Base-by-base conservation (phyloP, 1,140 invertebrate genomes). In the Drosophila pachea region DNA sequence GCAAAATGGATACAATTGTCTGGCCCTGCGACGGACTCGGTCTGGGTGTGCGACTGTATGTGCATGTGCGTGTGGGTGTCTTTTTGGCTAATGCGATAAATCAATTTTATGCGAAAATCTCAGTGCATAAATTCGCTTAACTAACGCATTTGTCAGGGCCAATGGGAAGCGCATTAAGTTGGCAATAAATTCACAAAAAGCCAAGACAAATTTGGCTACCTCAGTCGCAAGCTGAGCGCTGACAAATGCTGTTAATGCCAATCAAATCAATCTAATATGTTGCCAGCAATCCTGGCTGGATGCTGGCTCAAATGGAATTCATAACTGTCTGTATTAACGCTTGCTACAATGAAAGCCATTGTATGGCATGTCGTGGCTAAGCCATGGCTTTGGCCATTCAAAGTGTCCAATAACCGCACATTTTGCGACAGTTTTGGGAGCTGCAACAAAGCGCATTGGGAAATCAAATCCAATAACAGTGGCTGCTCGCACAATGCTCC, bases 71-170 rank as follows among this genome's bases (percentile, higher is more conserved):
- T 32, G 38, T 40, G n/a, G 38, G 29, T 38, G 16, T 48, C 63
- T 64, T 58, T 66, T 73, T 73, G 79, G 76, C 78, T 84, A 79
- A 84, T 84, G 81, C 86, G 81, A 84, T 84, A 84, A 84, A 84
- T 84, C 79, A 84, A 84, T 84, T 84, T 84, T 84, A 84, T 84
- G 73, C 63, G 79, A 79, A 84, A 86, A 84, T 84, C 81, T 69
- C 67, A 86, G 81, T 79, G 81, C 76, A 84, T 84, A 84, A 84
- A 84, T 84, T 84, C 83, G 75, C 66, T 84, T 84, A 86, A 84
- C 79, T 84, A 84, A 74, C 79, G 65, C 81, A 84, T 84, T 86
- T 79, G 76, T 84, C 79, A 84, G 60, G 35, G 35, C 9, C 48
- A 68, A 35, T 48, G 35, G 61, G 47, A 68, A 48, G 11, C 35